Percentiles rank a stretch among this genome's conserved stretches.
Evolutionary conservation across 2,797 vertebrate genomes (phyloP).

Genomic region (Sparus aurata): DNA sequence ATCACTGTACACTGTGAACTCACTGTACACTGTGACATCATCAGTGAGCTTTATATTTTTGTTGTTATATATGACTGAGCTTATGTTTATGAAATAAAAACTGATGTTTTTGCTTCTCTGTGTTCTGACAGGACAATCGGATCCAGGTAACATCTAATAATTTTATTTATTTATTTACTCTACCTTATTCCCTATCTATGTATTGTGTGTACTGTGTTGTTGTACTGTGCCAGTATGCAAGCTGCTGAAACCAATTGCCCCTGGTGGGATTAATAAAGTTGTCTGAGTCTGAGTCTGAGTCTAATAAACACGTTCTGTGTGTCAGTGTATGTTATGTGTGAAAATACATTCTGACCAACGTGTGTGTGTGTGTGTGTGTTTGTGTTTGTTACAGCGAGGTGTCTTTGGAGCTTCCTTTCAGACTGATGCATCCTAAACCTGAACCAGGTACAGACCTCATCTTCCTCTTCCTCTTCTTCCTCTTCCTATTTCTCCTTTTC

Average conservation of each 20-base stretch:
- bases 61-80: too few relatives aligned
- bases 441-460: constrained; percentile 84
- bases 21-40: background rate
- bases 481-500: background rate
- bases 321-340: background rate
- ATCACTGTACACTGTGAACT: background rate
- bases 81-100: too few relatives aligned
- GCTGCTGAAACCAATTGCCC: too few relatives aligned
- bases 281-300: too few relatives aligned
- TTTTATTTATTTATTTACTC: too few relatives aligned
- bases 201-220: too few relatives aligned
- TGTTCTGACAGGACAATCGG: constrained; percentile 63
- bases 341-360: background rate
- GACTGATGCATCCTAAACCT: constrained; percentile 93
- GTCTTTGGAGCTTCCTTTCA: constrained; percentile 92
- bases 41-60: too few relatives aligned
- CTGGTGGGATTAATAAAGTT: too few relatives aligned
- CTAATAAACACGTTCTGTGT: background rate
- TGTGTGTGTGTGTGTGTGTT: constrained; percentile 60
- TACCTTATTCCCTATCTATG: too few relatives aligned
- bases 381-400: constrained; percentile 88
- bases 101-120: background rate
- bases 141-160: constrained; percentile 24
- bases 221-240: too few relatives aligned
- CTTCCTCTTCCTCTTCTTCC: background rate